These are phyloP conservation scores for Sclerodermus sp. DNA, from an alignment of 2,888 invertebrate genomes.

Conservation along the genomic window DNA sequence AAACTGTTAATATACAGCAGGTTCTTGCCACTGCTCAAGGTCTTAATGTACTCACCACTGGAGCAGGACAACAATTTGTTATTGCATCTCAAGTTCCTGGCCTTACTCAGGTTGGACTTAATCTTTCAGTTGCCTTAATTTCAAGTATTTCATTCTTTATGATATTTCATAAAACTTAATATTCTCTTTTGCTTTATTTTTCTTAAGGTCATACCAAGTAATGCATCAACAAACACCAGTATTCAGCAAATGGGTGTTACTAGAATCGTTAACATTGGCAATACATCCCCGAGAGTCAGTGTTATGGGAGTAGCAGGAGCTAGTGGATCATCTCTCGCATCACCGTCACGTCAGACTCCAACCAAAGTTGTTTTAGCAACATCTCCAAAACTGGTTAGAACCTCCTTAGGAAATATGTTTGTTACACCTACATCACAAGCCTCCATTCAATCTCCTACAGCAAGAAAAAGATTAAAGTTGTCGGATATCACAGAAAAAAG, in stretches of 20 bases:
- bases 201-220: slow-evolving; percentile 49
- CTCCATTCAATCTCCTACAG: slow-evolving; percentile 49
- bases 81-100: slow-evolving; percentile 59
- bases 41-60: slow-evolving; percentile 54
- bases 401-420: slow-evolving; percentile 54
- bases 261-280: slow-evolving; percentile 60
- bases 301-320: slow-evolving; percentile 45
- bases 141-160: background rate
- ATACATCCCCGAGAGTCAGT: slow-evolving; percentile 43
- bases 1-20: slow-evolving; percentile 53
- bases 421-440: slow-evolving; percentile 42
- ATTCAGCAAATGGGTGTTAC: slow-evolving; percentile 59
- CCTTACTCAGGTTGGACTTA: slow-evolving; percentile 61
- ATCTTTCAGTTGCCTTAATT: too few species aligned
- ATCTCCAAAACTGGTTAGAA: slow-evolving; percentile 52
- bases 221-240: slow-evolving; percentile 46
- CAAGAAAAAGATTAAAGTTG: slow-evolving; percentile 59
- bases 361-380: slow-evolving; percentile 53
- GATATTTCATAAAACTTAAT: background rate
- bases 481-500: slow-evolving; percentile 53
- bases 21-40: slow-evolving; percentile 53
- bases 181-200: background rate
- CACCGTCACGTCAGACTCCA: slow-evolving; percentile 47
- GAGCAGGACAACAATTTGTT: slow-evolving; percentile 56
- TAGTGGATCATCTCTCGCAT: slow-evolving; percentile 42